Evolutionary conservation across 2,113 vertebrate species (phyloP).

Genomic region (Tautogolabrus adspersus): DNA sequence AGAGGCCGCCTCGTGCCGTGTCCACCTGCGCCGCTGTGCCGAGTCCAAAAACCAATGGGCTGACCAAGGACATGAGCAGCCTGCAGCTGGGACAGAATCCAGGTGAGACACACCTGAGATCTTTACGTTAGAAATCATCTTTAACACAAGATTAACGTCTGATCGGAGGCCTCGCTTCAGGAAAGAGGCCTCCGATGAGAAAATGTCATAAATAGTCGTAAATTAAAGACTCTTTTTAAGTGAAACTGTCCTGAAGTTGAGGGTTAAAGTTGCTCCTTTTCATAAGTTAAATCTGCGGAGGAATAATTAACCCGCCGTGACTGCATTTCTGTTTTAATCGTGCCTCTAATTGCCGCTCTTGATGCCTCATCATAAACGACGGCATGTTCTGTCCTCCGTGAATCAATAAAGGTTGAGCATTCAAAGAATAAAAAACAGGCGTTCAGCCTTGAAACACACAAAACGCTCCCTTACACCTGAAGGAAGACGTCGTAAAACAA

Average conservation of each 20-base stretch:
- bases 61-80: slow-evolving; percentile 95
- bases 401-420: slow-evolving; percentile 22
- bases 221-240: too few relatives aligned
- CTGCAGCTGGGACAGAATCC: slow-evolving; percentile 91
- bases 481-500: slow-evolving; percentile 55
- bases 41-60: slow-evolving; percentile 94
- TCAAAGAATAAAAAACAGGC: slow-evolving; percentile 10
- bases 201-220: too few relatives aligned
- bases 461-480: slow-evolving; percentile 44
- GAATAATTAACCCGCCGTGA: background rate
- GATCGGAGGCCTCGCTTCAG: too few relatives aligned
- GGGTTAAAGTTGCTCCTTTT: background rate
- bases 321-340: background rate
- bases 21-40: slow-evolving; percentile 91
- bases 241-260: too few relatives aligned
- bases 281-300: background rate
- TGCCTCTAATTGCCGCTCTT: background rate
- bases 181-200: too few relatives aligned
- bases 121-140: too few relatives aligned
- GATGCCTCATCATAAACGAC: slow-evolving; percentile 4
- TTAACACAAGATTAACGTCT: background rate
- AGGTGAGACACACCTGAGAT: slow-evolving; percentile 81
- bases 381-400: background rate
- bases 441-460: slow-evolving; percentile 21
- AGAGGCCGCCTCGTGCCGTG: slow-evolving; percentile 93